These are phyloP conservation scores for Miichthys miiuy DNA, from an alignment of 2,797 vertebrate genomes.

Conservation along the genomic window DNA sequence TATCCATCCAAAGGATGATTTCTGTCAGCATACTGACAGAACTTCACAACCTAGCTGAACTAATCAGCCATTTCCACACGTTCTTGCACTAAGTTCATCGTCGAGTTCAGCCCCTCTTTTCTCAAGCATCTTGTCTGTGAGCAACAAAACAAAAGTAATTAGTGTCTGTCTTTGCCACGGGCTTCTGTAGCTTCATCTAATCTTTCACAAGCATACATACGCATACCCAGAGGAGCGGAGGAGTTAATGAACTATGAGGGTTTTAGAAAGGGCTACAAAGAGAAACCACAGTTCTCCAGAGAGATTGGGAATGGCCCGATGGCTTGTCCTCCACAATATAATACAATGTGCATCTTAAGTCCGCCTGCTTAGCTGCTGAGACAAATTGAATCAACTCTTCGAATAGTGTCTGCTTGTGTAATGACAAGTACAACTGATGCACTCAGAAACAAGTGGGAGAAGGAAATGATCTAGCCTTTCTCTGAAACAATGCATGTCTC, in stretches of 20 bases:
- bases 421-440: slow-evolving; percentile 63
- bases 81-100: slow-evolving; percentile 55
- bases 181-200: slow-evolving; percentile 61
- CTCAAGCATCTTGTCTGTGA: slow-evolving; percentile 55
- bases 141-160: slow-evolving; percentile 74
- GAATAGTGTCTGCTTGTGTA: slow-evolving; percentile 47
- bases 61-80: slow-evolving; percentile 60
- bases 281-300: slow-evolving; percentile 45
- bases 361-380: slow-evolving; percentile 61
- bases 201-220: slow-evolving; percentile 46
- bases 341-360: slow-evolving; percentile 52
- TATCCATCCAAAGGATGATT: slow-evolving; percentile 46
- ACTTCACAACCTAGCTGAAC: slow-evolving; percentile 59
- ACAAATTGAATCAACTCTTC: slow-evolving; percentile 70
- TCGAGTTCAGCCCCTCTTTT: slow-evolving; percentile 47
- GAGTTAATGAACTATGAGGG: slow-evolving; percentile 62
- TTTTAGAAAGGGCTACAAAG: slow-evolving; percentile 53
- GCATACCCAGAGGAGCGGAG: slow-evolving; percentile 56
- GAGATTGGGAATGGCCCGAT: slow-evolving; percentile 40
- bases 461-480: slow-evolving; percentile 52
- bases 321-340: slow-evolving; percentile 58
- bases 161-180: slow-evolving; percentile 57
- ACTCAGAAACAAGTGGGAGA: slow-evolving; percentile 52
- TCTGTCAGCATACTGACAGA: slow-evolving; percentile 52
- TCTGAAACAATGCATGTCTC: slow-evolving; percentile 48